A percentile compares a stretch with the other conserved stretches of the same genome.
These are phyloP conservation scores for Stictocephala bisonia DNA, from an alignment of 2,888 invertebrate species.

Conservation along the genomic window DNA sequence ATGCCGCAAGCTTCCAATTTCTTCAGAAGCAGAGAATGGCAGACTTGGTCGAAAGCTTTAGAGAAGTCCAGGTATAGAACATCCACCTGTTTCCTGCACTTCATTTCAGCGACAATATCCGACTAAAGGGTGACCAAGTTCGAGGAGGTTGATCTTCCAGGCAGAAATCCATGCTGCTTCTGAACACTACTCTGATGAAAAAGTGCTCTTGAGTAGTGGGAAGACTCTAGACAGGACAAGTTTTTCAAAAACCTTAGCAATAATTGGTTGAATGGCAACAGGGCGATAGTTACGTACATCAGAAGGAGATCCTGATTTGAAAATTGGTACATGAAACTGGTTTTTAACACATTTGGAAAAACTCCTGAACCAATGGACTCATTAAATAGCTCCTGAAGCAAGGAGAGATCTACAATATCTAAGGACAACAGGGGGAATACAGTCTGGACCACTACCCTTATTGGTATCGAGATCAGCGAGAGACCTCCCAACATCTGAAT, in stretches of 20 bases:
- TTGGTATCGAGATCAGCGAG: background rate
- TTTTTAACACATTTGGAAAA: background rate
- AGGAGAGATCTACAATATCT: background rate
- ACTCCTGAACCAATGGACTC: background rate
- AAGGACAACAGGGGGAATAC: background rate
- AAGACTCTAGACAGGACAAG: background rate
- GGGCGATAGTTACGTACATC: background rate
- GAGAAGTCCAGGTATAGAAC: conserved; percentile 9
- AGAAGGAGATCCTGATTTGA: background rate
- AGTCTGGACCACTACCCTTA: conserved; percentile 1
- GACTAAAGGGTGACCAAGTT: background rate
- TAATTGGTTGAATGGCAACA: background rate
- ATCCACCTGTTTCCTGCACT: background rate
- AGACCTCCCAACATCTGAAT: background rate
- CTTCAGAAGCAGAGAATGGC: background rate
- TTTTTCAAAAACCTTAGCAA: conserved; percentile 1
- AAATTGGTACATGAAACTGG: background rate
- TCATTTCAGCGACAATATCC: background rate
- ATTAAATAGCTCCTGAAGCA: background rate
- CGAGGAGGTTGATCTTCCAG: background rate
- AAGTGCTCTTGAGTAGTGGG: background rate
- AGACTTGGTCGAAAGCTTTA: conserved; percentile 11
- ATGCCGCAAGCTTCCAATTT: conserved; percentile 1
- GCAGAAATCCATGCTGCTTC: background rate
- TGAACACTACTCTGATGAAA: too few species aligned